Conservation (phyloP, 1,140 invertebrate genomes). For the Scylla paramamosain region DNA sequence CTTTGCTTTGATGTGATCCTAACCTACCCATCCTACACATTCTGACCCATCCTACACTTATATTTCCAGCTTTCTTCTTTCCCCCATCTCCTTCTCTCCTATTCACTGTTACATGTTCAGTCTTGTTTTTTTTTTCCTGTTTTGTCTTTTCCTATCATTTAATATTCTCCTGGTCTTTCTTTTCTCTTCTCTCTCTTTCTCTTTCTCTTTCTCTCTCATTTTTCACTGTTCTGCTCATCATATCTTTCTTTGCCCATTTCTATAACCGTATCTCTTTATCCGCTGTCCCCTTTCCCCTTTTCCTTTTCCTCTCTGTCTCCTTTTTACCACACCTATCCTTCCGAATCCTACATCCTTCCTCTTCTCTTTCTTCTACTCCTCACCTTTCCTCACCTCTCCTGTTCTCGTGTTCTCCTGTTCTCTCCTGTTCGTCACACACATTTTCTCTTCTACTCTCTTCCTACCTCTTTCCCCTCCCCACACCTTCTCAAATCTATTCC, state of each 20-base stretch:
- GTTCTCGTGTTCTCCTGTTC: background rate
- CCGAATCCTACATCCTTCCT: too few species aligned
- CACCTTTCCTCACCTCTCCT: background rate
- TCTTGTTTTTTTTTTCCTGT: background rate
- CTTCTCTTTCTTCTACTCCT: background rate
- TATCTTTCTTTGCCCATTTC: too few species aligned
- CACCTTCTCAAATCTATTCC: background rate
- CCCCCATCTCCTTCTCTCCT: too few species aligned
- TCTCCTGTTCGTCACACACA: background rate
- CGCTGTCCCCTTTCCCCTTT: background rate
- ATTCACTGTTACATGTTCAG: too few species aligned
- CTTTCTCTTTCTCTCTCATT: too few species aligned
- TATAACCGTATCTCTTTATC: too few species aligned
- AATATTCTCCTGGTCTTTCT: background rate
- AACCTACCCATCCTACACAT: too few species aligned
- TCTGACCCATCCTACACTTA: too few species aligned
- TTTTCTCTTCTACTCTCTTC: background rate
- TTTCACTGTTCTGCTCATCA: too few species aligned
- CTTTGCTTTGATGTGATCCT: too few species aligned
- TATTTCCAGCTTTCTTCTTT: too few species aligned
- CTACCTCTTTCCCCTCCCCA: background rate
- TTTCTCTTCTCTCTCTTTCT: background rate
- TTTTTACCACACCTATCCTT: background rate
- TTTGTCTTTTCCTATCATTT: background rate
- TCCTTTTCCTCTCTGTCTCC: background rate